Evolutionary conservation across 2,888 invertebrate genomes (phyloP).

Genomic region (Pedicia rivosa): DNA sequence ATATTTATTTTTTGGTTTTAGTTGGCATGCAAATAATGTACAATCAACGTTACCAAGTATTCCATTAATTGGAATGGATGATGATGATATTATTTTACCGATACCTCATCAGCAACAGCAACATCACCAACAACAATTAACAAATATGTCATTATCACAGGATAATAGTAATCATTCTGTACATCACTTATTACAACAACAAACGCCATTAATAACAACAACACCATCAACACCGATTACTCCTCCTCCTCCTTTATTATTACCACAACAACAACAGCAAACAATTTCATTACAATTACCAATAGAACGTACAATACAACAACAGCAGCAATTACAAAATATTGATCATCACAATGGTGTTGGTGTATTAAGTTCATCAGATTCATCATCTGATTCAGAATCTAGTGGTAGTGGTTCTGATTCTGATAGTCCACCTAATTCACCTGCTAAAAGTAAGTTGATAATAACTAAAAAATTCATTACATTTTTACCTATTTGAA

Average conservation of each 20-base stretch:
- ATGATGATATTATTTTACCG: constrained; percentile 28
- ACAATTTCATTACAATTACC: constrained; percentile 14
- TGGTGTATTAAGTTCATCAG: constrained; percentile 26
- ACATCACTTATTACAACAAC: constrained; percentile 5
- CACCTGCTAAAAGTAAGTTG: constrained; percentile 1
- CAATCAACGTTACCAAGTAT: constrained; percentile 57
- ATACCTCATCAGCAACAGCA: not conserved
- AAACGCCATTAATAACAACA: constrained; percentile 5
- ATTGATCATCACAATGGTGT: constrained; percentile 13
- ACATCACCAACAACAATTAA: not conserved
- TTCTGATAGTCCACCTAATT: constrained; percentile 18
- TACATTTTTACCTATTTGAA: no score
- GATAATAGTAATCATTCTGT: constrained; percentile 4
- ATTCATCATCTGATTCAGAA: constrained; percentile 29
- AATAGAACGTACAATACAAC: constrained; percentile 15
- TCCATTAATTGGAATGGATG: constrained; percentile 59
- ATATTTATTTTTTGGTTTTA: constrained; percentile 17
- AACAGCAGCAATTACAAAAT: constrained; percentile 11
- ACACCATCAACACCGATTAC: constrained; percentile 6
- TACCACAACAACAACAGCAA: constrained; percentile 16
- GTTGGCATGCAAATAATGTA: constrained; percentile 45
- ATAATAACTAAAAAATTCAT: no score
- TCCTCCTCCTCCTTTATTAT: constrained; percentile 5
- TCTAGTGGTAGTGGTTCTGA: constrained; percentile 29
- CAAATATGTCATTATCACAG: not conserved